These are phyloP conservation scores for Xiphophorus maculatus DNA, from an alignment of 2,113 vertebrate genomes.

Conservation along the genomic window DNA sequence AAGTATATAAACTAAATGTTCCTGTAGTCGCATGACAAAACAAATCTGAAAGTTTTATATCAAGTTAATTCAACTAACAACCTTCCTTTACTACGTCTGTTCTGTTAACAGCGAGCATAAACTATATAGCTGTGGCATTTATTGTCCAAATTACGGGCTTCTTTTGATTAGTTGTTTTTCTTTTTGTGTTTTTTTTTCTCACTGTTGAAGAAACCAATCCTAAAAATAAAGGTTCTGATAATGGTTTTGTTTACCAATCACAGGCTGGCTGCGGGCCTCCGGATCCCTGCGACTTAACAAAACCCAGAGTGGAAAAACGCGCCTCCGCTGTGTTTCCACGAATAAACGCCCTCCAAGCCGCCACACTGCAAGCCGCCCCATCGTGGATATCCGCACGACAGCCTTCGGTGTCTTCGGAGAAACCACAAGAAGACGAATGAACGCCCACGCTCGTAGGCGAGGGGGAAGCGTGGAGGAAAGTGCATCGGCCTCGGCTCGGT, in stretches of 20 bases:
- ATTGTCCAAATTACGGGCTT: slow-evolving; percentile 51
- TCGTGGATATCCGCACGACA: slow-evolving; percentile 63
- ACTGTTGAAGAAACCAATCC: slow-evolving; percentile 34
- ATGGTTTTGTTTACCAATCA: slow-evolving; percentile 70
- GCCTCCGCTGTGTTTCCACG: slow-evolving; percentile 43
- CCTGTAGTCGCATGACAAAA: slow-evolving; percentile 13
- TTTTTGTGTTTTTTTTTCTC: not conserved
- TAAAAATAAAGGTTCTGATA: slow-evolving; percentile 63
- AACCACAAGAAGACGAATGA: slow-evolving; percentile 75
- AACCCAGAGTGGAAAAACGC: slow-evolving; percentile 51
- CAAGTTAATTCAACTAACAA: not conserved
- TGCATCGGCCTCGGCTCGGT: slow-evolving; percentile 49
- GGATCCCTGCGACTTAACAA: slow-evolving; percentile 60
- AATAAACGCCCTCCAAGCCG: slow-evolving; percentile 49
- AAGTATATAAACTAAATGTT: slow-evolving; percentile 56
- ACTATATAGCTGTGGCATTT: slow-evolving; percentile 39
- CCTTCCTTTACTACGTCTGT: slow-evolving; percentile 28
- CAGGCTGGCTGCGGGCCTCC: slow-evolving; percentile 53
- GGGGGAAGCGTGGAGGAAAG: slow-evolving; percentile 22
- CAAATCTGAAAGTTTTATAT: no score
- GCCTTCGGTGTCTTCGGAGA: slow-evolving; percentile 60
- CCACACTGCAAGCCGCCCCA: slow-evolving; percentile 59
- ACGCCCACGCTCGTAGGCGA: slow-evolving; percentile 36
- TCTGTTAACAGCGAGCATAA: slow-evolving; percentile 15
- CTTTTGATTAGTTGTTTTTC: slow-evolving; percentile 17